These are phyloP conservation scores for Cheirogaleus major DNA, from an alignment of 2,797 vertebrate genomes.

Conservation along the genomic window DNA sequence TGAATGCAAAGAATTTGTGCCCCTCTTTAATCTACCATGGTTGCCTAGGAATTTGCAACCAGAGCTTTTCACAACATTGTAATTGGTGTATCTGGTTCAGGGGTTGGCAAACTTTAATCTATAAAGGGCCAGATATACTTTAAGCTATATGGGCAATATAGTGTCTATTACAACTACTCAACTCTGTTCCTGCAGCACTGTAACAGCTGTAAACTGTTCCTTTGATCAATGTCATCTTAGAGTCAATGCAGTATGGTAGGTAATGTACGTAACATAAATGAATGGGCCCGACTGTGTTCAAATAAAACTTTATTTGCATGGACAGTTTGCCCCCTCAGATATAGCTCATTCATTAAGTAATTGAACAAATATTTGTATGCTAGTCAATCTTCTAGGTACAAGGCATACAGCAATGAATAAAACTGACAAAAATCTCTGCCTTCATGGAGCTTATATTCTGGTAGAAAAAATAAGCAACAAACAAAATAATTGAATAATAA, in stretches of 20 bases:
- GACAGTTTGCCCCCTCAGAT: not conserved
- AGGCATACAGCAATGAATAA: not conserved
- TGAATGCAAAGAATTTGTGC: not conserved
- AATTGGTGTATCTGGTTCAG: not conserved
- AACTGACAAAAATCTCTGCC: not conserved
- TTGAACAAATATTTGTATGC: not conserved
- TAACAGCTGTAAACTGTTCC: not conserved
- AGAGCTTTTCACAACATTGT: not conserved
- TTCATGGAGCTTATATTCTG: not conserved
- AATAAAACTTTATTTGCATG: not conserved
- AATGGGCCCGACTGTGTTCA: not conserved
- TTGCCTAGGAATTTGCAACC: not conserved
- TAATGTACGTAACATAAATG: not conserved
- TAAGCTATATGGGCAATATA: not conserved
- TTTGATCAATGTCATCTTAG: not conserved
- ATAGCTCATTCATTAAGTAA: not conserved
- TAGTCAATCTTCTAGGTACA: not conserved
- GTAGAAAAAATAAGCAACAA: not conserved
- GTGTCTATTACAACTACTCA: not conserved
- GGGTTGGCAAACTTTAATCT: not conserved
- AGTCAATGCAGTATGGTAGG: rapidly evolving
- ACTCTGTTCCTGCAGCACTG: not conserved
- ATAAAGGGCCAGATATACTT: not conserved
- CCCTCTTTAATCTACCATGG: not conserved
- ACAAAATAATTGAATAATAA: not conserved